A percentile compares a stretch with the other conserved stretches of the same genome.
Evolutionary conservation across 2,113 vertebrate species (phyloP).

Genomic region (Cygnus atratus): DNA sequence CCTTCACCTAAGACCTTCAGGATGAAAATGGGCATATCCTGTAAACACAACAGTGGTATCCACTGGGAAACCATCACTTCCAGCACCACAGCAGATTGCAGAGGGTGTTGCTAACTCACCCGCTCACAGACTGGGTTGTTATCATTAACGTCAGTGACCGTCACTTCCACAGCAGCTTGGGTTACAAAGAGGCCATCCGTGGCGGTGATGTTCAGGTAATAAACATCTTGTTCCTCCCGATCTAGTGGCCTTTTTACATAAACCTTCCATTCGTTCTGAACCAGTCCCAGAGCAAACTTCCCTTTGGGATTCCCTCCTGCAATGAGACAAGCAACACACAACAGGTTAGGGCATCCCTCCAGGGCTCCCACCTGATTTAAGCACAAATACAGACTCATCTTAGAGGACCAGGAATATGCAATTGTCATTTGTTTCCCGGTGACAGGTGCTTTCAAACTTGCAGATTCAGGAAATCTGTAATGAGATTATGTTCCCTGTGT

Average conservation of each 20-base stretch:
- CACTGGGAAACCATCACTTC: accelerated
- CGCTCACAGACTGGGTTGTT: constrained; percentile 92
- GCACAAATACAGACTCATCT: not conserved
- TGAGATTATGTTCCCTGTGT: not conserved
- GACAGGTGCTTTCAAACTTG: not conserved
- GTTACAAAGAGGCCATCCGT: constrained; percentile 94
- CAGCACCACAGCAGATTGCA: accelerated
- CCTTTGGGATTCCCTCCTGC: constrained; percentile 91
- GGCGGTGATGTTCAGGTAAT: constrained; percentile 92
- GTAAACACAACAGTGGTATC: not conserved
- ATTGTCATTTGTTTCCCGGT: not conserved
- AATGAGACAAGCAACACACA: not conserved
- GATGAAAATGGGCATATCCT: not conserved
- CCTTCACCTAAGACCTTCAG: not conserved
- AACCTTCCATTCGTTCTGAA: constrained; percentile 96
- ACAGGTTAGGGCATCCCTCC: not conserved
- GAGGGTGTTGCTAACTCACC: constrained; percentile 69
- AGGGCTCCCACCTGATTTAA: not conserved
- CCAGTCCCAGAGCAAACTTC: constrained; percentile 90
- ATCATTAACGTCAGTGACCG: constrained; percentile 91
- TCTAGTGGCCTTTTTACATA: constrained; percentile 93
- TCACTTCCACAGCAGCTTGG: constrained; percentile 87
- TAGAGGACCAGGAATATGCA: not conserved
- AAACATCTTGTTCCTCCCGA: constrained; percentile 88
- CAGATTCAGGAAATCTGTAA: constrained; percentile 13